Percentiles rank a stretch among this genome's conserved stretches.
These are phyloP conservation scores for Drosophila parabipectinata DNA, from an alignment of 1,140 invertebrate species.

Conservation along the genomic window DNA sequence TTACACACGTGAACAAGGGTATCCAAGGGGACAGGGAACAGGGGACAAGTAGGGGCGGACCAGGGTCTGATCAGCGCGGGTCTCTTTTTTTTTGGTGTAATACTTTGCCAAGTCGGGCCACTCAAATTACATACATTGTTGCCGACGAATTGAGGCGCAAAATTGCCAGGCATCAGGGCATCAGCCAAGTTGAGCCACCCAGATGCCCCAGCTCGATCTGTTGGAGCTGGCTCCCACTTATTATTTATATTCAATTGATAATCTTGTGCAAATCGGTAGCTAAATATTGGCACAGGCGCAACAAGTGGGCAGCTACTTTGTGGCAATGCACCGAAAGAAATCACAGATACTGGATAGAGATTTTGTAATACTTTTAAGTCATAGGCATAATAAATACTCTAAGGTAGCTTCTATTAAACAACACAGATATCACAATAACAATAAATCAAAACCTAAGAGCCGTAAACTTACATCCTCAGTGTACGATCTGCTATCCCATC, in stretches of 20 bases:
- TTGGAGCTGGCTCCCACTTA: constrained; percentile 44
- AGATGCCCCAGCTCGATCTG: constrained; percentile 25
- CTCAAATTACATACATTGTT: constrained; percentile 76
- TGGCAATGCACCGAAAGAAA: background rate
- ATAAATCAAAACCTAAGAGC: background rate
- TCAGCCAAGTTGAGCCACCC: constrained; percentile 48
- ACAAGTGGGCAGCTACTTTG: constrained; percentile 65
- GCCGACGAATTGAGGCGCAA: constrained; percentile 59
- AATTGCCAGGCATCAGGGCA: constrained; percentile 49
- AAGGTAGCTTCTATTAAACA: background rate
- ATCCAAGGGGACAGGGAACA: background rate
- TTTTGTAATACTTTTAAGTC: too few relatives aligned
- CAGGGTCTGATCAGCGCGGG: constrained; percentile 45
- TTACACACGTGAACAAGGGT: constrained; percentile 62
- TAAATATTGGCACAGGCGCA: constrained; percentile 76
- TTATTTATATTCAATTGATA: constrained; percentile 82
- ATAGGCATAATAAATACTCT: too few relatives aligned
- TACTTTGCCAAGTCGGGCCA: constrained; percentile 15
- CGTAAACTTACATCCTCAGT: background rate
- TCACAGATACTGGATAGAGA: background rate
- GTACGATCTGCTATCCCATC: constrained; percentile 9
- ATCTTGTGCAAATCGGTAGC: constrained; percentile 79
- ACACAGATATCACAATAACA: background rate
- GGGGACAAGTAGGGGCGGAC: background rate
- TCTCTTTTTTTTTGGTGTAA: constrained; percentile 12